These are phyloP conservation scores for Sprattus sprattus DNA, from an alignment of 2,113 vertebrate species.

Conservation along the genomic window DNA sequence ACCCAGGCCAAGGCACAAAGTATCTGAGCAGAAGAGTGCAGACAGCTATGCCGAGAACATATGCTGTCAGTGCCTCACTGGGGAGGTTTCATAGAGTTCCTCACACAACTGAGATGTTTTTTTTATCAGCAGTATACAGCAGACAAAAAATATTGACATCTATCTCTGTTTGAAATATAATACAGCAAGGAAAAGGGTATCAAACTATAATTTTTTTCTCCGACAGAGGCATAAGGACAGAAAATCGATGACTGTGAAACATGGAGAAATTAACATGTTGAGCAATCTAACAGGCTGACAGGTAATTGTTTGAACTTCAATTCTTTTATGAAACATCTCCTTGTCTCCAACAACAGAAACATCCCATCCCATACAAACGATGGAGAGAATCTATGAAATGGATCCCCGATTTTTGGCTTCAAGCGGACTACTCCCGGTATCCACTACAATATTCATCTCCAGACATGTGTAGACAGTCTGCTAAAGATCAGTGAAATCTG, in stretches of 20 bases:
- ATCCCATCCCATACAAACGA: too few species aligned
- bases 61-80: not conserved
- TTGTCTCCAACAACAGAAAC: too few species aligned
- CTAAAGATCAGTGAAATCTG: not conserved
- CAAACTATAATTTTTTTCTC: constrained; percentile 46
- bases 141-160: constrained; percentile 35
- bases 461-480: not conserved
- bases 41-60: not conserved
- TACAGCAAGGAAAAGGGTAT: constrained; percentile 29
- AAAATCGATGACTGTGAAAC: constrained; percentile 47
- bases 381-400: too few species aligned
- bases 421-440: not conserved
- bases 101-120: not conserved
- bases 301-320: not conserved
- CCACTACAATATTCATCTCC: not conserved
- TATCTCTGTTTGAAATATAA: constrained; percentile 31
- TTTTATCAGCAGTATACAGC: not conserved
- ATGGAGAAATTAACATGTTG: constrained; percentile 39
- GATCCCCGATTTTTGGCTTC: too few species aligned
- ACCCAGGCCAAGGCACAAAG: not conserved
- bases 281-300: constrained; percentile 32
- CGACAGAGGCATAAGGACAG: constrained; percentile 32
- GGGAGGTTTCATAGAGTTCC: not conserved
- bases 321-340: not conserved
- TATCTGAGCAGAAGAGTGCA: not conserved